Base-by-base conservation (phyloP, 2,888 invertebrate species). In the Choreutis nemorana region DNA sequence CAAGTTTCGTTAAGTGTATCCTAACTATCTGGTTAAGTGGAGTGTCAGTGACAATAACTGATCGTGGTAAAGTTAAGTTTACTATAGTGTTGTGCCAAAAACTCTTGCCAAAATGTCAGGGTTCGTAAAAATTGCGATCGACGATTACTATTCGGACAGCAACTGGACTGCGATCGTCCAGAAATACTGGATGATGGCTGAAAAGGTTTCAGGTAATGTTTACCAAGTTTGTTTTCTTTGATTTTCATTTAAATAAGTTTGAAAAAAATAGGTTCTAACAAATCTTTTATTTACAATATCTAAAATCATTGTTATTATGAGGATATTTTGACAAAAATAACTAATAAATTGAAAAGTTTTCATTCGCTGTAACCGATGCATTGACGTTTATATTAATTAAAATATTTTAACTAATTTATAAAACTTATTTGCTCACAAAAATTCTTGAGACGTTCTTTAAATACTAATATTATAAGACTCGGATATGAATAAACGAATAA, bases 151-250 rank as follows among this genome's bases (percentile, higher is more conserved):
- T 45, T 81, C 83, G 15, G 84, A 84, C 37, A 81, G 70, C 47
- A 85, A 85, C 48, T 84, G 84, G 68, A 82, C 84, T 26, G 83
- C 83, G 28, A 79, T 85, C 37, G 81, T 87, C 27, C 84, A 86
- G 51, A 83, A 86, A 62, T 89, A 89, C 52, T 86, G 86, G 72
- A 82, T 83, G 57, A 77, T 87, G 40, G 83, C 89, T 22, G 87
- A 87, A 57, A 83, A 84, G 61, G 86, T 88, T 41, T 87, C 87
- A 68, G 90, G 90, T 90, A 78, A 70, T 28, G 40, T 16, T 32
- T 23, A 18, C n/a, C n/a, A n/a, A 9, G n/a, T 25, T 12, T 13
- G 12, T 25, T 12, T 18, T 6, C 18, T 18, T 18, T 18, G 8
- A 6, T 18, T 6, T 18, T 18, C 8, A 18, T 18, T 18, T 18